Evolutionary conservation across 1,140 invertebrate species (phyloP).

Genomic region (Ericerus pela): DNA sequence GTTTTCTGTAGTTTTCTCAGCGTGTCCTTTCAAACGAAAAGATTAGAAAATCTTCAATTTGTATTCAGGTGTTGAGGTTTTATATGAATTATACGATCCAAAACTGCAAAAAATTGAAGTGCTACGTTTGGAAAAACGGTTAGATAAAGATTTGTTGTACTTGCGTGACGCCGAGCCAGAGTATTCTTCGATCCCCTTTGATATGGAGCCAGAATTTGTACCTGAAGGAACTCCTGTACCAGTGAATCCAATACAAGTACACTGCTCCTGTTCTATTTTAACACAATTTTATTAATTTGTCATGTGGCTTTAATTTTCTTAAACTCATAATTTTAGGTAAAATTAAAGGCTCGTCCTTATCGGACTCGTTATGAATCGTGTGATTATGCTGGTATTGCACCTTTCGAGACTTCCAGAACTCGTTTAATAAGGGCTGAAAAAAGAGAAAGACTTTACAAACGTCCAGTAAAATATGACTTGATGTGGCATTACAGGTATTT

Average conservation of each 20-base stretch:
- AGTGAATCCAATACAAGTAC: slow-evolving; percentile 70
- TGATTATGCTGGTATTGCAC: slow-evolving; percentile 58
- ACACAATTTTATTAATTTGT: background rate
- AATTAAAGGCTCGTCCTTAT: slow-evolving; percentile 76
- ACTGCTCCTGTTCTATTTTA: background rate
- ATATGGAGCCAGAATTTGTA: slow-evolving; percentile 72
- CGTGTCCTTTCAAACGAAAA: slow-evolving; percentile 1
- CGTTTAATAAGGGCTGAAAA: slow-evolving; percentile 14
- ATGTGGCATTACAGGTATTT: slow-evolving; percentile 79
- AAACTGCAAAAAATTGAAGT: slow-evolving; percentile 79
- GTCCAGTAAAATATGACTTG: slow-evolving; percentile 83
- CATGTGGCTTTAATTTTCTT: slow-evolving; percentile 4
- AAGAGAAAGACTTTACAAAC: slow-evolving; percentile 35
- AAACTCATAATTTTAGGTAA: slow-evolving; percentile 38
- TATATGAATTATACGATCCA: slow-evolving; percentile 89
- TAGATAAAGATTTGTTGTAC: slow-evolving; percentile 82
- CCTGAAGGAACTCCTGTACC: slow-evolving; percentile 65
- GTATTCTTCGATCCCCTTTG: slow-evolving; percentile 82
- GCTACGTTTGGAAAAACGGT: slow-evolving; percentile 74
- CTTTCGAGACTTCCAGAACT: slow-evolving; percentile 33
- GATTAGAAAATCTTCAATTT: too few relatives aligned
- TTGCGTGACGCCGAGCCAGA: slow-evolving; percentile 83
- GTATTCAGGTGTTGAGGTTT: slow-evolving; percentile 60
- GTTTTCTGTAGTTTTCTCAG: background rate
- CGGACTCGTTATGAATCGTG: slow-evolving; percentile 65